Evolutionary conservation across 2,797 vertebrate genomes (phyloP).

Genomic region (Propithecus perrieri): DNA sequence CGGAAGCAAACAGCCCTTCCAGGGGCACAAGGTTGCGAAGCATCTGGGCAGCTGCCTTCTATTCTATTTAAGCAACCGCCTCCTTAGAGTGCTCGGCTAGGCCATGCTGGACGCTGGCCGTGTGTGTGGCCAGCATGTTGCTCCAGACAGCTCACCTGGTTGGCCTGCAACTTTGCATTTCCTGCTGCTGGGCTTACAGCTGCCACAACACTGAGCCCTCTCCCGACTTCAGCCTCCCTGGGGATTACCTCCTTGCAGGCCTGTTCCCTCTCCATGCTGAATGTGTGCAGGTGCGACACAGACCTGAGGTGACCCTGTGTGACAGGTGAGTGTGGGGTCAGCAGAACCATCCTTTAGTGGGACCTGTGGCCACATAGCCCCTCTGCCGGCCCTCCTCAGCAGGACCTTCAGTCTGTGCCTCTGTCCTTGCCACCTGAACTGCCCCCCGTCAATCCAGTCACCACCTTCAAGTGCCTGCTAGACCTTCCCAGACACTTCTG

Average conservation of each 20-base stretch:
- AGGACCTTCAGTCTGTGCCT: background rate
- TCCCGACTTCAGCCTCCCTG: constrained; percentile 48
- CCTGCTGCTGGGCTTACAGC: background rate
- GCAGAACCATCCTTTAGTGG: background rate
- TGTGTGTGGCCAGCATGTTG: constrained; percentile 29
- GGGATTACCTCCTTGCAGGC: constrained; percentile 73
- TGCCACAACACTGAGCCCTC: background rate
- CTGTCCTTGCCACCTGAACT: background rate
- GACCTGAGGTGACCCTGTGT: constrained; percentile 65
- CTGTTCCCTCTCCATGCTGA: constrained; percentile 70
- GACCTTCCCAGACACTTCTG: background rate
- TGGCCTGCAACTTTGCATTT: background rate
- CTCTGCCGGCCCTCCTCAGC: background rate
- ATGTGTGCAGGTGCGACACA: background rate
- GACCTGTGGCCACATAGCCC: background rate
- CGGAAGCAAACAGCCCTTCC: background rate
- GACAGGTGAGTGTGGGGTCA: constrained; percentile 70
- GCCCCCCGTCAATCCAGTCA: background rate
- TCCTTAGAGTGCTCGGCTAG: accelerated
- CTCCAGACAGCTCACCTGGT: background rate
- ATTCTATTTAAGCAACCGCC: background rate
- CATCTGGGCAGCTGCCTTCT: background rate
- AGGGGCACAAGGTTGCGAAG: background rate
- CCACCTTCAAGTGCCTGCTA: background rate
- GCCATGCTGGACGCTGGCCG: background rate